A percentile compares a stretch with the other conserved stretches of the same genome.
These are phyloP conservation scores for Abrostola tripartita DNA, from an alignment of 2,888 invertebrate genomes.

Conservation along the genomic window DNA sequence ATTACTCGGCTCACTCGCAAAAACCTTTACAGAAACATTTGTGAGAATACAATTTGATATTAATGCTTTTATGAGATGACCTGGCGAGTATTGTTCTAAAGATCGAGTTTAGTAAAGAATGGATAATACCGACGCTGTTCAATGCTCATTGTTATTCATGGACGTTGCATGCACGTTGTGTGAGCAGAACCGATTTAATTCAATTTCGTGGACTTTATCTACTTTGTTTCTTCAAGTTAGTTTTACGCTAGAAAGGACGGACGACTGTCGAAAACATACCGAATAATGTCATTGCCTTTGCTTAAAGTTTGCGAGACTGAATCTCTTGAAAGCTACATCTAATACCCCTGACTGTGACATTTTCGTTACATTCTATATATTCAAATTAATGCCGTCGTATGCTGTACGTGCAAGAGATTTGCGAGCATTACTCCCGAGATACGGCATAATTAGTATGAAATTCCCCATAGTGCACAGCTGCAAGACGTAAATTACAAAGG, in stretches of 20 bases:
- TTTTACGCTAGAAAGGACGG: neutral
- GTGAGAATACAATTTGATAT: conserved; percentile 55
- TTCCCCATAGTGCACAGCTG: conserved; percentile 20
- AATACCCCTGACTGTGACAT: conserved; percentile 23
- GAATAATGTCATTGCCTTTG: conserved; percentile 8
- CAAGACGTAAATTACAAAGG: conserved; percentile 19
- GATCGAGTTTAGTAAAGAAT: conserved; percentile 22
- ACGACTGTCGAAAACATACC: neutral
- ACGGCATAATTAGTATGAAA: conserved; percentile 44
- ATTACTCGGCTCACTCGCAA: conserved; percentile 54
- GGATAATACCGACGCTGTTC: conserved; percentile 20
- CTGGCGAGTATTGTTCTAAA: conserved; percentile 35
- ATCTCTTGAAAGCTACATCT: conserved; percentile 17
- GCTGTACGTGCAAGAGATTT: conserved; percentile 38
- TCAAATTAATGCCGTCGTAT: conserved; percentile 36
- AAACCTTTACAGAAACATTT: conserved; percentile 54
- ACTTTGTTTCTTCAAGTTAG: neutral
- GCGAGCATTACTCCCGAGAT: conserved; percentile 29
- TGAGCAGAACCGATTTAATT: neutral
- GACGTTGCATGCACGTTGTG: neutral
- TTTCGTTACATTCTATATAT: conserved; percentile 33
- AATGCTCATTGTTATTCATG: conserved; percentile 5
- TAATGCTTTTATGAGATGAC: conserved; percentile 56
- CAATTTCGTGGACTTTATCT: neutral
- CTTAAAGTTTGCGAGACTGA: conserved; percentile 21